A percentile compares a stretch with the other conserved stretches of the same genome.
Evolutionary conservation across 2,888 invertebrate species (phyloP).

Genomic region (Arenicola marina): DNA sequence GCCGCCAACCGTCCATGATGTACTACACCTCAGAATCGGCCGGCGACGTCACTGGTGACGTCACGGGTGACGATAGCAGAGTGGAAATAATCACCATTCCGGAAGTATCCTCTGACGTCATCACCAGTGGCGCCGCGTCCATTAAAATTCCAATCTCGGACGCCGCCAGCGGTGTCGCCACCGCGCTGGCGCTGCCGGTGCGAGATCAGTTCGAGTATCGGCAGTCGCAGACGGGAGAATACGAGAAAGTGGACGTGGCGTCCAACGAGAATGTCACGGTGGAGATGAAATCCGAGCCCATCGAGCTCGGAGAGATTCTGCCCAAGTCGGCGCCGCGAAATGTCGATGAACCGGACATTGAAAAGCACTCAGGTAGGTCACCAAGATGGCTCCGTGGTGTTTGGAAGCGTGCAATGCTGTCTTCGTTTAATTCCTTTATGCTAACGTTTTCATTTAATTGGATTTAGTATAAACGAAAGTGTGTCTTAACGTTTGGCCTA

Average conservation of each 20-base stretch:
- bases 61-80: neutral
- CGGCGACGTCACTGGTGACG: neutral
- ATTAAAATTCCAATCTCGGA: too few species aligned
- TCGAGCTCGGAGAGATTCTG: slow-evolving; percentile 36
- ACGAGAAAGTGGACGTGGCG: slow-evolving; percentile 32
- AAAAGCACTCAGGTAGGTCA: neutral
- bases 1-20: neutral
- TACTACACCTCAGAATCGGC: neutral
- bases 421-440: too few species aligned
- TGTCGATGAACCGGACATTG: neutral
- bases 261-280: slow-evolving; percentile 42
- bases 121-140: too few species aligned
- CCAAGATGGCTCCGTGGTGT: neutral
- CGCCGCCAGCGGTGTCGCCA: neutral
- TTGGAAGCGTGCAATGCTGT: too few species aligned
- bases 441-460: too few species aligned
- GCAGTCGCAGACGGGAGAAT: slow-evolving; percentile 26
- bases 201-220: too few species aligned
- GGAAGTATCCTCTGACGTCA: too few species aligned
- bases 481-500: too few species aligned
- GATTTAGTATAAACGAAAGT: too few species aligned
- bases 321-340: slow-evolving; percentile 1
- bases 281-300: slow-evolving; percentile 41
- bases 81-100: neutral
- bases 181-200: neutral